Base-by-base conservation (phyloP, 2,113 vertebrate species). In the Rousettus leschenaultii region DNA sequence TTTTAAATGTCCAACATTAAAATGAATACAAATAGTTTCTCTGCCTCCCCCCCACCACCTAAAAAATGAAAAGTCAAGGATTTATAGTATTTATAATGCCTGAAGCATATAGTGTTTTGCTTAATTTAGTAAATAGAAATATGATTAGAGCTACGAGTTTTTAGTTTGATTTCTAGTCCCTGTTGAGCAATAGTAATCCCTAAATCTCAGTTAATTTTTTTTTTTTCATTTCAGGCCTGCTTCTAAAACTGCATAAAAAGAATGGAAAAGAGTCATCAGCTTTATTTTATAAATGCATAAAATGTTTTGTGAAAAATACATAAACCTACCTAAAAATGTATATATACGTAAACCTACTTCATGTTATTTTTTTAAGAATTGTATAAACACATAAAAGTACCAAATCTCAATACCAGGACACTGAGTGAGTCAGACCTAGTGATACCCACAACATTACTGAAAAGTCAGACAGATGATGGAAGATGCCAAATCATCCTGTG, bases 191-290 rank as follows among this genome's bases (percentile, higher is more conserved):
- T 83, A 92, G 14, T 94, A 59, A 94, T 87, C 79, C 74, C 55
- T 93, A 33, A 55, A 19, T 93, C 95, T 97, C 88, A 88, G 95
- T 86, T 97, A 96, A 93, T 96, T 53, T 94, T 65, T 61, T 65
- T 61, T 97, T 95, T 98, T 92, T 83, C 53, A 63, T 79, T 38
- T 97, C 45, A 85, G 48, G 9, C 21, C 35, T 93, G 78, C 75
- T 97, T 97, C 65, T 95, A 94, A 96, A 95, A 80, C 53, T 95
- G 53, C 53, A 75, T 55, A 43, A 86, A 91, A 97, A 93, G 77
- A 88, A 78, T 63, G 48, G 89, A 55, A 89, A 95, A 96, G 80
- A 90, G 22, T 28, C 7, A 53, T 87, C 95, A 96, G 89, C 15
- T 38, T 65, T 97, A 88, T 73, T 91, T 19, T 57, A n/a, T 85